Conservation (phyloP, 2,113 vertebrate species). For the Leucoraja erinaceus region DNA sequence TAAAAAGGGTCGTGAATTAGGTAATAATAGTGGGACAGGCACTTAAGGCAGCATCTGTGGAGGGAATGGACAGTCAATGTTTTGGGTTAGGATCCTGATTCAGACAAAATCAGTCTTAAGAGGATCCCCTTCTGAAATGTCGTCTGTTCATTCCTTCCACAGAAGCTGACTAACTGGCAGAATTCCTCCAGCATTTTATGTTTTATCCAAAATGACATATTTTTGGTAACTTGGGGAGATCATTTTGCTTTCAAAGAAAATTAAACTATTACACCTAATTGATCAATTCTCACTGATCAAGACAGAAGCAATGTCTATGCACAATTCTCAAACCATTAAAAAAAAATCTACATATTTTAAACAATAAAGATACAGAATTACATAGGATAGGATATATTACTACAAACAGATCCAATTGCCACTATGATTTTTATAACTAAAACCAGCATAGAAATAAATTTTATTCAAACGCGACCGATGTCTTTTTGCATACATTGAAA, state of each 20-base stretch:
- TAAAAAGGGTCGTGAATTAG: too few relatives aligned
- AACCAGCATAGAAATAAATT: neutral
- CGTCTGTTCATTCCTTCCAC: too few relatives aligned
- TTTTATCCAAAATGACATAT: neutral
- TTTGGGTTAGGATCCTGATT: too few relatives aligned
- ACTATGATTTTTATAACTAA: neutral
- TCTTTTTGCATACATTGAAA: neutral
- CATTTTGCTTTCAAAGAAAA: too few relatives aligned
- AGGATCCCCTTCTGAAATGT: too few relatives aligned
- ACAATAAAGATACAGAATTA: neutral
- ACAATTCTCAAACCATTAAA: neutral
- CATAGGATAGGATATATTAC: neutral
- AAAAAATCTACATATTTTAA: neutral
- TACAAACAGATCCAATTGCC: neutral
- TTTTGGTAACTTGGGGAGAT: neutral
- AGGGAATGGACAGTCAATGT: too few relatives aligned
- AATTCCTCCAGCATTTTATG: too few relatives aligned
- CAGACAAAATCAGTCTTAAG: too few relatives aligned
- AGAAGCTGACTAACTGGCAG: too few relatives aligned
- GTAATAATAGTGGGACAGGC: too few relatives aligned
- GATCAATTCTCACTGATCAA: neutral
- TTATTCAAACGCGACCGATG: neutral
- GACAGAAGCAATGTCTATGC: neutral
- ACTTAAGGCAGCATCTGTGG: too few relatives aligned
- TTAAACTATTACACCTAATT: too few relatives aligned